Percentiles rank a stretch among this genome's conserved stretches.
Evolutionary conservation across 2,888 invertebrate species (phyloP).

Genomic region (Tinea semifulvella): DNA sequence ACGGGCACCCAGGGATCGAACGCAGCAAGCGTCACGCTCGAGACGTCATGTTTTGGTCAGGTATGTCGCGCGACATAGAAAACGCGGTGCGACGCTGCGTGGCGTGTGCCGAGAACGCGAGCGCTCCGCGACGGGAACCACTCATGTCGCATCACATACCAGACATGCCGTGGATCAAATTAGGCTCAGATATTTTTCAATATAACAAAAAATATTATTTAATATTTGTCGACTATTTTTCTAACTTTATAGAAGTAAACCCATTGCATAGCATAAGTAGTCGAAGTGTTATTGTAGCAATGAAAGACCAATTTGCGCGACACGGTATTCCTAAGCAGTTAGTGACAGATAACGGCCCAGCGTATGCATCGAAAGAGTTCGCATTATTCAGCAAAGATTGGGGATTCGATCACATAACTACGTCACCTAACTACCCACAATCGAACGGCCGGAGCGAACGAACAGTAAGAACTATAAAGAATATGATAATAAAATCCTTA

Average conservation of each 20-base stretch:
- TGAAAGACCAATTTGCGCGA: conserved; percentile 19
- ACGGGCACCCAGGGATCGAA: conserved; percentile 18
- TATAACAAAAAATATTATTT: conserved; percentile 19
- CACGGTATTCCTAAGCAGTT: conserved; percentile 22
- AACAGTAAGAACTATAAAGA: conserved; percentile 17
- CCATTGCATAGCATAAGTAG: conserved; percentile 13
- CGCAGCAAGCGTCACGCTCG: conserved; percentile 15
- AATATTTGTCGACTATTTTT: conserved; percentile 22
- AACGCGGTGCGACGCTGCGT: conserved; percentile 18
- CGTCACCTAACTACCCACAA: conserved; percentile 17
- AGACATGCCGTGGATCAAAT: conserved; percentile 18
- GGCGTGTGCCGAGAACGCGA: conserved; percentile 17
- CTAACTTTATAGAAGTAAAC: conserved; percentile 21
- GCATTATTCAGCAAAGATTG: conserved; percentile 19
- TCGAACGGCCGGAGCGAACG: conserved; percentile 17
- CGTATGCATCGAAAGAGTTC: conserved; percentile 21
- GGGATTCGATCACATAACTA: conserved; percentile 17
- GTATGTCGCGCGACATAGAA: conserved; percentile 20
- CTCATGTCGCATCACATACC: not conserved
- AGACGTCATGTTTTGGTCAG: conserved; percentile 18
- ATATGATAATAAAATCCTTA: conserved; percentile 19
- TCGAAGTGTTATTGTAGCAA: conserved; percentile 16
- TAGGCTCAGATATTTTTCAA: conserved; percentile 22
- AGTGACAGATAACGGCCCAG: conserved; percentile 22
- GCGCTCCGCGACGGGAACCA: conserved; percentile 13